Conservation (phyloP, 2,113 vertebrate species). For the Gopherus evgoodei region DNA sequence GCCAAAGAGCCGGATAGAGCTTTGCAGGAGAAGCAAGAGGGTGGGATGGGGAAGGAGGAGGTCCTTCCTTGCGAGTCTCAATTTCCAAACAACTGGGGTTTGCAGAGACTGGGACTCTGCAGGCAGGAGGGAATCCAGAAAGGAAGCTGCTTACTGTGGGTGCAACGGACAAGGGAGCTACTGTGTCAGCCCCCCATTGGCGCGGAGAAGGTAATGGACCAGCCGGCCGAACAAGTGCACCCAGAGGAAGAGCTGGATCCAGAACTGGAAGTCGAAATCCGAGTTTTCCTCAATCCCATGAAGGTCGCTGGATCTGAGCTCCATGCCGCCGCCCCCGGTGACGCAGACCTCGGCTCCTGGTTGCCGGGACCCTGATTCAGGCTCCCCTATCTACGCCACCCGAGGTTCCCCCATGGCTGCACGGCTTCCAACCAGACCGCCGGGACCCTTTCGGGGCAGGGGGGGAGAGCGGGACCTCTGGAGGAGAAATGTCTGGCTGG, state of each 20-base stretch:
- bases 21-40: neutral
- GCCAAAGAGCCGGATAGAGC: neutral
- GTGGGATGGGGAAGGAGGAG: neutral
- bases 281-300: neutral
- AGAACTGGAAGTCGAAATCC: slow-evolving; percentile 11
- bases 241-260: slow-evolving; percentile 23
- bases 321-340: neutral
- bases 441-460: no score
- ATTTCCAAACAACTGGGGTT: neutral
- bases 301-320: neutral
- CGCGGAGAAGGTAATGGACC: neutral
- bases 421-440: neutral
- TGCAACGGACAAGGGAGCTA: neutral
- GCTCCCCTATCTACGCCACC: neutral
- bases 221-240: slow-evolving; percentile 15
- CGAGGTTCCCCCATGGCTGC: neutral
- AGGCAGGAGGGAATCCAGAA: neutral
- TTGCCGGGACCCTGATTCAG: neutral
- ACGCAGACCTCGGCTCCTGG: neutral
- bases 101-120: neutral
- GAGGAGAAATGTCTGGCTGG: neutral
- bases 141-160: neutral
- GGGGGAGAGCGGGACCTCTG: neutral
- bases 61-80: neutral
- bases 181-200: neutral